Evolutionary conservation across 2,797 vertebrate species (phyloP).

Genomic region (Crocodylus rhombifer): DNA sequence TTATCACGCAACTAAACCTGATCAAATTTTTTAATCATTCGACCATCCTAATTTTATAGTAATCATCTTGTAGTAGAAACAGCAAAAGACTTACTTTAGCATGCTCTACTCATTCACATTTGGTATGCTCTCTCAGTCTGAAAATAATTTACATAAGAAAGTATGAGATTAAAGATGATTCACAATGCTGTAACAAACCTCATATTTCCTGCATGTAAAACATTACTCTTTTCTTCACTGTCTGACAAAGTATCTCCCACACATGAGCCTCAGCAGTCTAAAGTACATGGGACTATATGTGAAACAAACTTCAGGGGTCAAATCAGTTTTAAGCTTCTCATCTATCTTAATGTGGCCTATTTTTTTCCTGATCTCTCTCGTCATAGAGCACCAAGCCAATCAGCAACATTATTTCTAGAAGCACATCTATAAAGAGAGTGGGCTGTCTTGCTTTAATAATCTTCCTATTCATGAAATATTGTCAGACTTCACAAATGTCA

Average conservation of each 20-base stretch:
- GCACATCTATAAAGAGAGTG: not conserved
- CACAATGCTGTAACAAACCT: not conserved
- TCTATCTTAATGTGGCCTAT: not conserved
- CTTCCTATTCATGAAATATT: accelerated
- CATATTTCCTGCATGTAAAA: not conserved
- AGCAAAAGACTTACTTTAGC: too few species aligned
- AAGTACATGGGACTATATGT: accelerated
- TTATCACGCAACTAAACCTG: too few species aligned
- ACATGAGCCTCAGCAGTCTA: not conserved
- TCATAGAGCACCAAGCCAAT: not conserved
- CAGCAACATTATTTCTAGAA: not conserved
- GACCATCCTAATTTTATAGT: too few species aligned
- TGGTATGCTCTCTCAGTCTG: not conserved
- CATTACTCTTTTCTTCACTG: not conserved
- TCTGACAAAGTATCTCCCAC: not conserved
- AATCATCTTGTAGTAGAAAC: too few species aligned
- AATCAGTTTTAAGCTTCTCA: not conserved
- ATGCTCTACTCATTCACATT: not conserved
- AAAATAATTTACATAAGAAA: not conserved
- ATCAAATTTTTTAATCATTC: too few species aligned
- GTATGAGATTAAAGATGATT: not conserved
- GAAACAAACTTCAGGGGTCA: not conserved
- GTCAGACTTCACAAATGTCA: not conserved
- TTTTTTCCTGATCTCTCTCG: not conserved
- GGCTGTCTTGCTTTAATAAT: not conserved